A percentile compares a stretch with the other conserved stretches of the same genome.
Evolutionary conservation across 2,113 vertebrate genomes (phyloP).

Genomic region (Naja naja): DNA sequence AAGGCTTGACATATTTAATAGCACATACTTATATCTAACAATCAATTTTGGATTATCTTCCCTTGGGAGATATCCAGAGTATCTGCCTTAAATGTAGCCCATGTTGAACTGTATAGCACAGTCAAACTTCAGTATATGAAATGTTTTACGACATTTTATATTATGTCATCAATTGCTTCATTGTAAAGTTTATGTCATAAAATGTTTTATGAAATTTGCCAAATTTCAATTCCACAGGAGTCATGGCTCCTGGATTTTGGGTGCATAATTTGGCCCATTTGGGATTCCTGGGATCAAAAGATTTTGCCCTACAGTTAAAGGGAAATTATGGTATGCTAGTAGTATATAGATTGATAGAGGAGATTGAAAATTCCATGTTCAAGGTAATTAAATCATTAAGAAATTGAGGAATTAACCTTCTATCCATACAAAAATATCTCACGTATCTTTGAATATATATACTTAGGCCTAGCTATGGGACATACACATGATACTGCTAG

Average conservation of each 20-base stretch:
- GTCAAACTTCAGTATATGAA: neutral
- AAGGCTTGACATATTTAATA: neutral
- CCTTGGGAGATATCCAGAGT: neutral
- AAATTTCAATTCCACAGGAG: neutral
- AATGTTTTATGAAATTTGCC: neutral
- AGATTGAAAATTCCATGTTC: neutral
- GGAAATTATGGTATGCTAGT: neutral
- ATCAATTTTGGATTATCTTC: neutral
- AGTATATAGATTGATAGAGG: neutral
- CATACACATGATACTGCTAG: neutral
- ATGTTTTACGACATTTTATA: neutral
- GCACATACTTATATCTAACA: neutral
- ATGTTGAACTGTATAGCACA: neutral
- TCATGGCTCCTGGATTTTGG: neutral
- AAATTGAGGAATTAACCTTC: neutral
- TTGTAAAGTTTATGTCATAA: neutral
- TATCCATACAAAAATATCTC: neutral
- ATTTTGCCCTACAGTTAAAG: neutral
- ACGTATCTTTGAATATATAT: neutral
- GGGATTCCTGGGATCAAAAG: neutral
- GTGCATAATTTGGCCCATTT: neutral
- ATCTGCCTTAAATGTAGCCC: neutral
- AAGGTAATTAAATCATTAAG: neutral
- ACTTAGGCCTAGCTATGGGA: neutral
- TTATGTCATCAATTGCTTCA: neutral